Evolutionary conservation across 1,140 invertebrate species (phyloP).

Genomic region (Apis florea): DNA sequence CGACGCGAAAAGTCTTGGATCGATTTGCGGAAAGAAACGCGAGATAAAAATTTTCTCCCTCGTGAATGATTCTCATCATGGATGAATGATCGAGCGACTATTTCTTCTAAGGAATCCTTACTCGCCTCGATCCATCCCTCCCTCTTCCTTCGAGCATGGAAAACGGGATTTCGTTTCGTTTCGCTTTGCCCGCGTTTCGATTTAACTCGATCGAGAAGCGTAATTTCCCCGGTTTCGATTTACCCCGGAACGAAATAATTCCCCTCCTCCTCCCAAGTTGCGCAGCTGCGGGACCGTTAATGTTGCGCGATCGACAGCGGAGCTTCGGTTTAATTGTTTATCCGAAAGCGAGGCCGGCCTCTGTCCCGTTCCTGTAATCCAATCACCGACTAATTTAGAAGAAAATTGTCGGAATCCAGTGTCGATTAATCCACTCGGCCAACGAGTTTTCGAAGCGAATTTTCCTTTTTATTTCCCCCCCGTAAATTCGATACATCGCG

Average conservation of each 20-base stretch:
- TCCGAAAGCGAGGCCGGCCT: background rate
- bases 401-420: background rate
- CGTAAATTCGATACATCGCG: background rate
- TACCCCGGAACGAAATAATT: constrained; percentile 8
- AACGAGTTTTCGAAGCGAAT: background rate
- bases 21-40: too few species aligned
- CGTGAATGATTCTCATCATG: too few species aligned
- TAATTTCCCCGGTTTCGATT: constrained; percentile 30
- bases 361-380: background rate
- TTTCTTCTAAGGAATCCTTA: too few species aligned
- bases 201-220: constrained; percentile 32
- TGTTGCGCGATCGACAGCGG: constrained; percentile 1
- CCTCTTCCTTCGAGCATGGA: background rate
- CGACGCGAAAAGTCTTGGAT: background rate
- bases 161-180: constrained; percentile 5
- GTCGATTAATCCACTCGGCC: background rate
- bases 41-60: too few species aligned
- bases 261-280: background rate
- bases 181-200: too few species aligned
- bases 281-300: constrained; percentile 10
- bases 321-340: constrained; percentile 23
- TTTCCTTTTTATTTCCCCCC: background rate
- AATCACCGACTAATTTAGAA: constrained; percentile 14
- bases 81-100: too few species aligned
- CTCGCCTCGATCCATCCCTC: too few species aligned